Evolutionary conservation across 2,797 vertebrate genomes (phyloP).

Genomic region (Pseudocheirus occidentalis): DNA sequence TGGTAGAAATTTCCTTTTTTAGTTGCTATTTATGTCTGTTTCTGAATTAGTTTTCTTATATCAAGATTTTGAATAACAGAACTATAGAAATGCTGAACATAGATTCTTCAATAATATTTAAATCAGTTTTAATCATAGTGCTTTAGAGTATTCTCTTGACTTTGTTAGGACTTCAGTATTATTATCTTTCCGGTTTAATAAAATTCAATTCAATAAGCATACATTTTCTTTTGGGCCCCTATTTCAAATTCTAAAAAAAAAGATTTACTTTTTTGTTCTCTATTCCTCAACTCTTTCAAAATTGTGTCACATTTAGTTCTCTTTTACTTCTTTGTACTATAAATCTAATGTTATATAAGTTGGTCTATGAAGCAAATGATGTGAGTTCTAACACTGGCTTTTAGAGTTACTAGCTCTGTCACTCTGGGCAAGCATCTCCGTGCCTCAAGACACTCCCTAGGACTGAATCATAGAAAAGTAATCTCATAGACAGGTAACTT

Average conservation of each 20-base stretch:
- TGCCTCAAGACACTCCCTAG: background rate
- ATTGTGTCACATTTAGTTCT: background rate
- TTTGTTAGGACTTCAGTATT: conserved; percentile 31
- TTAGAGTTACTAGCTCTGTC: background rate
- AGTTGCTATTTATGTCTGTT: background rate
- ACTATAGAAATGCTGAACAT: background rate
- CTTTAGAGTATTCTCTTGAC: conserved; percentile 19
- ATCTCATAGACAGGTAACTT: background rate
- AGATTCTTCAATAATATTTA: conserved; percentile 40
- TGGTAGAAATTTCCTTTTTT: conserved; percentile 15
- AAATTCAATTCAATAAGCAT: background rate
- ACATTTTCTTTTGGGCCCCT: background rate
- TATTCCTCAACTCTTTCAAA: conserved; percentile 17
- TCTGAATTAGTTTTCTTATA: conserved; percentile 16
- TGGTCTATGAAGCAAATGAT: background rate
- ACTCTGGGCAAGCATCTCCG: background rate
- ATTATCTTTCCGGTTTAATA: conserved; percentile 24
- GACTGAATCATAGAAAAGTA: background rate
- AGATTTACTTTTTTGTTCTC: conserved; percentile 6
- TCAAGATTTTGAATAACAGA: background rate
- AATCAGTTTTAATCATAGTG: background rate
- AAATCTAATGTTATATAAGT: background rate
- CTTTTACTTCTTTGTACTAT: background rate
- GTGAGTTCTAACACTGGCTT: background rate
- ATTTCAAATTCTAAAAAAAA: background rate